Conservation (phyloP, 1,140 invertebrate genomes). For the Andrena cerasifolii region DNA sequence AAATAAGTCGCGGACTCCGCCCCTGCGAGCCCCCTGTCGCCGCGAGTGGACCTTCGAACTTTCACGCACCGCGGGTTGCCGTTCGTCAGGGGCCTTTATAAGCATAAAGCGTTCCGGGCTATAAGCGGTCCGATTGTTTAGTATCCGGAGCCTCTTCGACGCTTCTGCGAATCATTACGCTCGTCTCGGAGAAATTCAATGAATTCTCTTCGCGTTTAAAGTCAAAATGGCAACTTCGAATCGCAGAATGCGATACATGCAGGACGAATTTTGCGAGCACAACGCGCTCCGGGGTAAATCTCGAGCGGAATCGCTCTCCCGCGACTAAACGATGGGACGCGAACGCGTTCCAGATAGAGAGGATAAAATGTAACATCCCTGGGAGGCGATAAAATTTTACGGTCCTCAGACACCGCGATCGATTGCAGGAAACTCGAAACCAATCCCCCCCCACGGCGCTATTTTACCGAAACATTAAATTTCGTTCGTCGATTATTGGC, state of each 20-base stretch:
- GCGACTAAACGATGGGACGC: background rate
- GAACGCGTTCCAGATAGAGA: background rate
- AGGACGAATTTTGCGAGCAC: no score
- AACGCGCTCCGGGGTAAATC: no score
- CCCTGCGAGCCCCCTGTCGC: background rate
- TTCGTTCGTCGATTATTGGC: no score
- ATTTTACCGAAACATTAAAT: no score
- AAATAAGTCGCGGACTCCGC: background rate
- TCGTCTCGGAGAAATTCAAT: background rate
- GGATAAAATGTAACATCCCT: background rate
- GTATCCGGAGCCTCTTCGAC: no score
- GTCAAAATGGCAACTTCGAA: no score
- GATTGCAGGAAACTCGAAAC: background rate
- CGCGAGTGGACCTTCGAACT: conserved; percentile 15
- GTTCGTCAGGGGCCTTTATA: background rate
- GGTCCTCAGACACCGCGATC: background rate
- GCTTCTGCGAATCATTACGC: no score
- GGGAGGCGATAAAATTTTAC: conserved; percentile 28
- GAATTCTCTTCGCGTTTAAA: background rate
- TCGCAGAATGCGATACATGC: no score
- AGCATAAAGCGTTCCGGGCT: no score
- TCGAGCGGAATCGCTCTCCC: background rate
- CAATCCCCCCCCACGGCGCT: no score
- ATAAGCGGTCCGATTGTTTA: no score
- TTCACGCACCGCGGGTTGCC: conserved; percentile 3